Evolutionary conservation across 2,888 invertebrate species (phyloP), one percentile per base, ranked within the genome.

Genomic region (Habrosyne pyritoides): DNA sequence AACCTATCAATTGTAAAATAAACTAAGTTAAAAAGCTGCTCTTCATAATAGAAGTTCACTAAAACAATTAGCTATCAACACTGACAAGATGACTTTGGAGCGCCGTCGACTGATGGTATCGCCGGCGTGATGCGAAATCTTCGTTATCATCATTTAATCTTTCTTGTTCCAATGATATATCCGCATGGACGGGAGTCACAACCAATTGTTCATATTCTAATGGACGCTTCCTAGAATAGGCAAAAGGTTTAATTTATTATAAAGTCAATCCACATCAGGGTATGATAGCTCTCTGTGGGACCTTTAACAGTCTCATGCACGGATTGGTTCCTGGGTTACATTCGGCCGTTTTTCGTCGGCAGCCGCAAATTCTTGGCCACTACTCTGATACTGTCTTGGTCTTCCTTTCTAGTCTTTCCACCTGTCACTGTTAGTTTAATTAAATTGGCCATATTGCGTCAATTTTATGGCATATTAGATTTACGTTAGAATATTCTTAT

Each of bases 81-180:
- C 93, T 93, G 53, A 95, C 95, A 67, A 95, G 94, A 75, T 95
- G 95, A 53, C 95, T 95, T 65, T 96, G 96, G 36, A 97, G 94
- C 5, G 96, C 95, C 0, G 97, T 95, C 28, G 97, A 97, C 84
- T 98, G 98, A 90, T 99, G 99, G 89, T 98, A 99, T 66, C 98
- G 95, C 71, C 97, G 95, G 65, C 99, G 94, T 56, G 96, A 96
- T 10, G 98, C 96, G 88, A 99, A 99, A 88, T 99, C 99, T 86
- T 97, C 96, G 86, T 99, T 99, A 79, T 98, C 98, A 79, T 99
- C 98, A 67, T 98, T 99, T 53, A 99, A 91, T 79, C 98, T 97
- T 59, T 98, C 95, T 54, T 97, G 96, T 65, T 95, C 95, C 33
- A 98, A 94, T 66, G 96, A 94, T 30, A 97, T 94, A 54, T 95